A percentile compares a stretch with the other conserved stretches of the same genome.
These are phyloP conservation scores for Triops longicaudatus DNA, from an alignment of 1,140 invertebrate genomes.

Conservation along the genomic window DNA sequence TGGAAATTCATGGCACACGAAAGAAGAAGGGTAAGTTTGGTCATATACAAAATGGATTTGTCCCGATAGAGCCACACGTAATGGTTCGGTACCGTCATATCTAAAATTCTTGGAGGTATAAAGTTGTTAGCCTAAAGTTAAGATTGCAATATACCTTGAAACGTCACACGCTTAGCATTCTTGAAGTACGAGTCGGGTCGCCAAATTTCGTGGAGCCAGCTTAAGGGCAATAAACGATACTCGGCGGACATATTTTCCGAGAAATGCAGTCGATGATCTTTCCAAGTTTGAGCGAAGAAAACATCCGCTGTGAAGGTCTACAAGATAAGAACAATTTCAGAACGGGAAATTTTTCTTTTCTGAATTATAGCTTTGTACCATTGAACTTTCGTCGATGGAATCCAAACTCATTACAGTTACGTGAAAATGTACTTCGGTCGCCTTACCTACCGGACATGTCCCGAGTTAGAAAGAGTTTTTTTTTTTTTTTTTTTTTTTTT, in stretches of 20 bases:
- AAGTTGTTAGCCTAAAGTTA: background rate
- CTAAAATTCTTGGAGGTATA: background rate
- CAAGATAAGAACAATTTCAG: constrained; percentile 17
- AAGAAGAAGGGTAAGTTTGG: constrained; percentile 35
- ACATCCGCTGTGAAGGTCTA: constrained; percentile 37
- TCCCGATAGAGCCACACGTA: constrained; percentile 85
- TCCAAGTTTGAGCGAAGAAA: constrained; percentile 38
- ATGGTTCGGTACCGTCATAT: constrained; percentile 89
- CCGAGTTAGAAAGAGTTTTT: background rate
- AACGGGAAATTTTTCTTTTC: background rate
- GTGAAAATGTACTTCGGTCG: constrained; percentile 39
- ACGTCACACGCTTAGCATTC: constrained; percentile 37
- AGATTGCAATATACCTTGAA: constrained; percentile 28
- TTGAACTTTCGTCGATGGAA: constrained; percentile 41
- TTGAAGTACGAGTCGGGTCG: constrained; percentile 36
- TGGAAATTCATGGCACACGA: constrained; percentile 40
- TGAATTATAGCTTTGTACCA: constrained; percentile 35
- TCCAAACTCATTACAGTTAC: constrained; percentile 42
- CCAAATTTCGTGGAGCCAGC: constrained; percentile 36
- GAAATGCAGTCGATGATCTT: constrained; percentile 35
- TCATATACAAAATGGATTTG: constrained; percentile 66
- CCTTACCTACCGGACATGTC: constrained; percentile 32
- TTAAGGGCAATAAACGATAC: constrained; percentile 35
- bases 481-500: too few species aligned
- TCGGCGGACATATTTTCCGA: constrained; percentile 37